A percentile compares a stretch with the other conserved stretches of the same genome.
Conservation (phyloP, 2,113 vertebrate genomes). For the Cheirogaleus medius region DNA sequence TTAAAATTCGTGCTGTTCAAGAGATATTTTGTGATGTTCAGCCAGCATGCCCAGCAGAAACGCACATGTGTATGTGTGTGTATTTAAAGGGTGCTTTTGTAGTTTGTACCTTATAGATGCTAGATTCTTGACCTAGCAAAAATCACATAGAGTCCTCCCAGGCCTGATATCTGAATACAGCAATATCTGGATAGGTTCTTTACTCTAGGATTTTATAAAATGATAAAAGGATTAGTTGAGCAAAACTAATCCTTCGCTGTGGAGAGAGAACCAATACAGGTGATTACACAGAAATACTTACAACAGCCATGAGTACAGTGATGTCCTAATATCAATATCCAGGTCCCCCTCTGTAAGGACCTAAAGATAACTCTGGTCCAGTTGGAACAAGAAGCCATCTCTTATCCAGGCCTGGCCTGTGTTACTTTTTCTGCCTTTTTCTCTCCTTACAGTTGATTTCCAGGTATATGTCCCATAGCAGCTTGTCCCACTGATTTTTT, state of each 20-base stretch:
- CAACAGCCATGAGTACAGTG: neutral
- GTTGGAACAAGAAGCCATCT: neutral
- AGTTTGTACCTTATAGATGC: neutral
- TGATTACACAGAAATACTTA: neutral
- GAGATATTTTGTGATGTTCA: conserved; percentile 55
- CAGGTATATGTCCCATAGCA: neutral
- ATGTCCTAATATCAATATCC: neutral
- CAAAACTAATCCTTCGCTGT: neutral
- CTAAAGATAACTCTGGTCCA: neutral
- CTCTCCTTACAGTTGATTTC: neutral
- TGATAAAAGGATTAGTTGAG: neutral
- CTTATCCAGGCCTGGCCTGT: neutral
- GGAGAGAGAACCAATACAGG: neutral
- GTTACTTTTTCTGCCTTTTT: neutral
- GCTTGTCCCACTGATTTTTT: neutral
- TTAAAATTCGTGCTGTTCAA: conserved; percentile 73
- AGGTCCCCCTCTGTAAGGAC: neutral
- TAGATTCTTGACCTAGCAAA: neutral
- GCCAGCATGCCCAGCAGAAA: conserved; percentile 16
- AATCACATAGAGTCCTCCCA: neutral
- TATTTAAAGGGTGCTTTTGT: neutral
- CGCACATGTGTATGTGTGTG: neutral
- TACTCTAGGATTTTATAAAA: conserved; percentile 2
- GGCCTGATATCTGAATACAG: neutral
- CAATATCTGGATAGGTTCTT: neutral